Base-by-base conservation (phyloP, 2,888 invertebrate genomes). In the Blera fallax region DNA sequence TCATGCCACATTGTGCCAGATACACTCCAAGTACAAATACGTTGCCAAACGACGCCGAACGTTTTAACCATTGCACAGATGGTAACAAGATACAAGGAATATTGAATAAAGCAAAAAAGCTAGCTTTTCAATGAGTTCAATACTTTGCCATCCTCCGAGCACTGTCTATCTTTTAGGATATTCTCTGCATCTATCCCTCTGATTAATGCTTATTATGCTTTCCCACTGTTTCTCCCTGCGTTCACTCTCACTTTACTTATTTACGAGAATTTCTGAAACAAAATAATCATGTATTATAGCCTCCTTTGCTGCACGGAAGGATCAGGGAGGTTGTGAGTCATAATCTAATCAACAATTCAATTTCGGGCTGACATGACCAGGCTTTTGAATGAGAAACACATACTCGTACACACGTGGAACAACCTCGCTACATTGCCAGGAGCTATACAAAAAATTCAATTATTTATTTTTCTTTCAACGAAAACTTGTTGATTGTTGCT, bases 271-370 rank as follows among this genome's bases (percentile, higher is more conserved):
- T 32, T 64, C 21, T 64, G 11, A 8, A 67, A 67, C 37, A 52
- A 40, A 40, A 40, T 67, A 37, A 52, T 16, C 24, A 67, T 37
- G 52, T 7, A 14, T 34, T 37, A 58, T 29, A 37, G 11, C 4
- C 34, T 37, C 5, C 11, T 50, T 14, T 34, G 32, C 21, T 21
- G 32, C 21, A 10, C 34, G n/a, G 14, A 24, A 52, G 16, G 8
- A 24, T 40, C 67, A 37, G 18, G n/a, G 24, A 48, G 48, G 29
- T 14, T 48, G n/a, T n/a, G 32, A 48, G 21, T 58, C 45, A 48
- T 72, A 73, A 73, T 60, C 50, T 50, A 73, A 73, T 73, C 60
- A 73, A 34, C 60, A 73, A 73, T 73, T 60, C 72, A 73, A 62
- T 73, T 73, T 60, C 27, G 18, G 34, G 8, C 72, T 73, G 60